Evolutionary conservation across 2,888 invertebrate genomes (phyloP).

Genomic region (Volucella bombylans): DNA sequence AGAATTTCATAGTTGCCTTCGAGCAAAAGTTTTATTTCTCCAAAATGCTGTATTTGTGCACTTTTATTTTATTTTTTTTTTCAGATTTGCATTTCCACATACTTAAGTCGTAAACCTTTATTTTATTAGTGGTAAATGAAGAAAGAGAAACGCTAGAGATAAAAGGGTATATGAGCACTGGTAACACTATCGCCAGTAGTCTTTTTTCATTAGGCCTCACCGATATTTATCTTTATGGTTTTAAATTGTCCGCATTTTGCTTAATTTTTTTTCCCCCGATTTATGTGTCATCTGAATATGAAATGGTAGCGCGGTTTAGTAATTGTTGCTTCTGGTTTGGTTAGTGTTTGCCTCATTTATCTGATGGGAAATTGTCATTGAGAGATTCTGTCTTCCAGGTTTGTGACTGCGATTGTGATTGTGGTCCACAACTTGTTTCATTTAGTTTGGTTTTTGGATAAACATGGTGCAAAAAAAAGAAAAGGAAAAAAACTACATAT

Average conservation of each 20-base stretch:
- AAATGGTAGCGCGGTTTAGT: constrained; percentile 52
- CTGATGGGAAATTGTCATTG: constrained; percentile 59
- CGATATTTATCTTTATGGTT: constrained; percentile 72
- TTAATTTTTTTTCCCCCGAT: constrained; percentile 63
- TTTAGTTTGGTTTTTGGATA: constrained; percentile 47
- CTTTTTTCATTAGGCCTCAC: constrained; percentile 49
- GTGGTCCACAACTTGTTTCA: constrained; percentile 53
- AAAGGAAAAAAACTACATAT: constrained; percentile 29
- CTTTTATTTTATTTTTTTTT: background rate
- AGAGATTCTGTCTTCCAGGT: constrained; percentile 50
- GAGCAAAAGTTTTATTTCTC: constrained; percentile 9
- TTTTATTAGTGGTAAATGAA: constrained; percentile 56
- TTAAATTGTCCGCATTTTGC: constrained; percentile 68
- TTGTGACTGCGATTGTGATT: background rate
- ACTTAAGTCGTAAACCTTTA: constrained; percentile 52
- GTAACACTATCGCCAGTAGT: constrained; percentile 56
- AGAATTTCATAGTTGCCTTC: background rate
- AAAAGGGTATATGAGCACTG: constrained; percentile 30
- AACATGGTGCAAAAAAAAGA: constrained; percentile 40
- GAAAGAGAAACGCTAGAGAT: background rate
- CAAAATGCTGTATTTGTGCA: background rate
- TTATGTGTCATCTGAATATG: constrained; percentile 66
- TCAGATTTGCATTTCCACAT: constrained; percentile 1
- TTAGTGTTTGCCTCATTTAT: constrained; percentile 66
- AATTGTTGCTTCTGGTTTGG: constrained; percentile 47